Evolutionary conservation across 2,797 vertebrate genomes (phyloP), one percentile per base, ranked within the genome.

Genomic region (Rhynchonycteris naso): DNA sequence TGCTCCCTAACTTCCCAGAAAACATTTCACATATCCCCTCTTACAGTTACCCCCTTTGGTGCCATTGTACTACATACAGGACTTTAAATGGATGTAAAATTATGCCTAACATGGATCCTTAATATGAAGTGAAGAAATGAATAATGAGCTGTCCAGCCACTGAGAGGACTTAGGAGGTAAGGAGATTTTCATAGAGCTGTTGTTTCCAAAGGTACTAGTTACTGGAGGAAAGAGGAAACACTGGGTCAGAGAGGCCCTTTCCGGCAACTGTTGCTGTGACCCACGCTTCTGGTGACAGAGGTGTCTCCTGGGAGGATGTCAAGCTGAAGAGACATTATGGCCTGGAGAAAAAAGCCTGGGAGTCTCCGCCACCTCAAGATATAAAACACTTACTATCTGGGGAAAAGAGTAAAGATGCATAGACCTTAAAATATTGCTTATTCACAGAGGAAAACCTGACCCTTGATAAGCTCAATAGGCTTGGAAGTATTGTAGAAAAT

Each of bases 401-500:
- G 38, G 30, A 22, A 35, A 54, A 52, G 1, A 11, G 1, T 38
- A 24, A 92, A 92, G 13, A 75, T 30, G 7, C 13, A 11, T 28
- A 35, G 1, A 22, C n/a, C 75, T 68, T 22, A 81, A 81, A 76
- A 71, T 52, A 68, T 19, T 54, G 43, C 78, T 72, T 43, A 6
- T 43, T 78, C n/a, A 85, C n/a, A 69, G 19, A 83, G 50, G 33
- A n/a, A 86, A 61, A 35, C 7, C 1, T 74, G 24, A 68, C 19
- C 47, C 38, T 85, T 30, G 14, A 12, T 71, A 76, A 72, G 5
- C 28, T 47, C 52, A 33, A 80, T 38, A 22, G 47, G 12, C n/a
- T 88, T 91, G 58, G 35, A 79, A 30, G 63, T 72, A 79, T 16
- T 56, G 12, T 38, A 87, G 58, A 92, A 87, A 96, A 68, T 28